A percentile compares a stretch with the other conserved stretches of the same genome.
phyloP scores from a whole-genome alignment of 2,113 vertebrate genomes.

The Tachysurus fulvidraco region DNA sequence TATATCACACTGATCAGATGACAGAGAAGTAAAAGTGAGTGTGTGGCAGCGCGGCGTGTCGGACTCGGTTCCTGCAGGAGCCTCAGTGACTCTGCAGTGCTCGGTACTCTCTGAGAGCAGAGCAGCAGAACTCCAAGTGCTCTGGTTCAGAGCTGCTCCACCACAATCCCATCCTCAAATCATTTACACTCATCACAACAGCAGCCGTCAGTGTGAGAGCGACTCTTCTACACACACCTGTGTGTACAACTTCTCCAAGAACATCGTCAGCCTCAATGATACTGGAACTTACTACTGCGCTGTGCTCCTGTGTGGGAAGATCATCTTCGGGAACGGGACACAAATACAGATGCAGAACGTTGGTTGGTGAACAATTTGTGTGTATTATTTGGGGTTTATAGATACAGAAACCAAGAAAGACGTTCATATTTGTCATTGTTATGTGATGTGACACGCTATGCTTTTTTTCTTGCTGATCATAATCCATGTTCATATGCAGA shows the following conservation, averaged over 20 bases:
- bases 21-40: background rate
- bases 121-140: conserved; percentile 25
- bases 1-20: background rate
- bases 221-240: background rate
- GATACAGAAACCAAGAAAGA: no score
- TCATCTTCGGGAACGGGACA: background rate
- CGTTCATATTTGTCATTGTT: no score
- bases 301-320: background rate
- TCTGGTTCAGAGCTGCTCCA: conserved; percentile 45
- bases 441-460: no score
- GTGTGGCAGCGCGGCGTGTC: background rate
- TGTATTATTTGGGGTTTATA: no score
- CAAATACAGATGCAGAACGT: background rate
- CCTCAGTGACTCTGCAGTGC: conserved; percentile 51
- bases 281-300: no score
- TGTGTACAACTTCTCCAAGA: background rate
- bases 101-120: conserved; percentile 43
- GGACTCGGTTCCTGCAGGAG: conserved; percentile 1
- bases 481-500: conserved; percentile 1
- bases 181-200: conserved; percentile 34
- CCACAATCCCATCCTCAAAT: background rate
- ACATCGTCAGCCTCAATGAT: background rate
- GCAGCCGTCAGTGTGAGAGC: conserved; percentile 18
- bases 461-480: background rate
- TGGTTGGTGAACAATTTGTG: no score